phyloP scores from a whole-genome alignment of 2,113 vertebrate genomes.

The Cisticola juncidis region DNA sequence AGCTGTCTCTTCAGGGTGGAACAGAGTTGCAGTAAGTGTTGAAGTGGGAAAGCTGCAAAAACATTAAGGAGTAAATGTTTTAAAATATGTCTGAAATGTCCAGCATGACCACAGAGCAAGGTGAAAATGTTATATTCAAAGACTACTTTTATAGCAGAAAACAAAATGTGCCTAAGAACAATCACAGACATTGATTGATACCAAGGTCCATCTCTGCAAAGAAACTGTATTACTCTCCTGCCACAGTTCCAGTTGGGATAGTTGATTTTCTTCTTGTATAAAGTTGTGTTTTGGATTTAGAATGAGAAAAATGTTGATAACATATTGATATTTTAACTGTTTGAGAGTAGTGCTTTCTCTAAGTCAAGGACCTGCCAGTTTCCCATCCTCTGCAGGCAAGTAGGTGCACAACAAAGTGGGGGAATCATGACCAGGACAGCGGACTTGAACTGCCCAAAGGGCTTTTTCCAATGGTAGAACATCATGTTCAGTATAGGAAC shows the following conservation, averaged over 20 bases:
- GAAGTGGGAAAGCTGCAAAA: background rate
- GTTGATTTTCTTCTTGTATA: background rate
- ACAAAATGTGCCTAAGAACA: background rate
- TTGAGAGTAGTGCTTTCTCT: background rate
- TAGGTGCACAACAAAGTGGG: background rate
- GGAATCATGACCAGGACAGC: background rate
- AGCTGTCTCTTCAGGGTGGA: background rate
- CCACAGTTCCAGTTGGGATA: background rate
- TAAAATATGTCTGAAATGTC: background rate
- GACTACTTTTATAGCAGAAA: background rate
- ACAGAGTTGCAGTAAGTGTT: background rate
- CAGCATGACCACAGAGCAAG: background rate
- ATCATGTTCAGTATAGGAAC: background rate
- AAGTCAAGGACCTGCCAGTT: background rate
- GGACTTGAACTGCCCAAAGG: background rate
- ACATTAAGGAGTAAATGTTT: background rate
- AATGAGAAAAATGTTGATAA: background rate
- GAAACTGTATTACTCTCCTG: background rate
- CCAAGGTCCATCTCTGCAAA: background rate
- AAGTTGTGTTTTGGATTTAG: background rate
- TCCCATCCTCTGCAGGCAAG: background rate
- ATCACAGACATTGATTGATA: background rate
- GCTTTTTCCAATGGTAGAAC: background rate
- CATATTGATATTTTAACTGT: background rate
- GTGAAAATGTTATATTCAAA: background rate